Evolutionary conservation across 2,113 vertebrate species (phyloP), one percentile per base, ranked within the genome.

Genomic region (Percina caprodes): DNA sequence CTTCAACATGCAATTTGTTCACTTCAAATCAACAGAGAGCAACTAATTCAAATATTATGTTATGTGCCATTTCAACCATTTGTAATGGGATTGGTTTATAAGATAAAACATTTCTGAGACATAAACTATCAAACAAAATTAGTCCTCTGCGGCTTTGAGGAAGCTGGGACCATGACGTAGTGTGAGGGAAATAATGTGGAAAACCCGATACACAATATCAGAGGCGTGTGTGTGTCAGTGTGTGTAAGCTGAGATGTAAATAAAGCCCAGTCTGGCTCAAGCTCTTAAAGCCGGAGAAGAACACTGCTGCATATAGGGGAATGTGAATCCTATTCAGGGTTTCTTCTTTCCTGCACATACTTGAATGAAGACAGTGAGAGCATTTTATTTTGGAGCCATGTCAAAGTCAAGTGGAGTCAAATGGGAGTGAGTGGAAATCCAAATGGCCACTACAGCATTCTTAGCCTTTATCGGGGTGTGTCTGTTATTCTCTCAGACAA

Each of bases 381-480:
- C 24, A 0, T 74, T 85, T 65, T 62, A 55, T 83, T 74, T 74
- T 24, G 54, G 76, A 78, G 51, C 72, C 62, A 35, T 8, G 60
- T 81, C 66, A 82, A 86, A 86, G 71, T 84, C 73, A 69, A 79
- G 77, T 24, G 63, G 77, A 77, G 69, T 67, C 66, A 75, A 80
- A 60, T 71, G 54, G 26, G 26, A 79, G 62, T 68, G 55, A 80
- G 65, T 52, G 24, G 24, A 71, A 80, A 87, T 80, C 54, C 77
- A 86, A 72, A 89, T 11, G 21, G 61, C 52, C 49, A 71, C 24
- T 59, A n/a, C 71, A 67, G 62, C 59, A 54, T 80, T 79, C 71
- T 74, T 70, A 46, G 51, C 42, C 78, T 54, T 59, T 52, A 14
- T 60, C 1, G 0, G 24, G 51, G 26, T 65, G 67, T 55, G 21